phyloP scores from a whole-genome alignment of 2,113 vertebrate species.

The Hepsetus odoe region DNA sequence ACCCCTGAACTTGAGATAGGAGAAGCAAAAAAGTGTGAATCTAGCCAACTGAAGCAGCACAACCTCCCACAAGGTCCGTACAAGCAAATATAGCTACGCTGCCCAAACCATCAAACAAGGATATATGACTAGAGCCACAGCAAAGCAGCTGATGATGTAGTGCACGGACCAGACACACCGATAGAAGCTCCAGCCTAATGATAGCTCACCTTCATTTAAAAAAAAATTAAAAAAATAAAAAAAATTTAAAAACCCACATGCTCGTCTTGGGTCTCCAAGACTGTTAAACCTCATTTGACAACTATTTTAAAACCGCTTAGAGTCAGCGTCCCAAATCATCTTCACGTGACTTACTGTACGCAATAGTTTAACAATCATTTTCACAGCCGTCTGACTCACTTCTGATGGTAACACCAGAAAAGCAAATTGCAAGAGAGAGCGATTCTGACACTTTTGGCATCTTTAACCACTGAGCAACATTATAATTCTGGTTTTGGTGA shows the following conservation, averaged over 20 bases:
- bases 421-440: background rate
- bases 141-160: conserved; percentile 13
- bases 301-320: background rate
- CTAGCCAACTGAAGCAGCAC: background rate
- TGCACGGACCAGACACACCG: conserved; percentile 14
- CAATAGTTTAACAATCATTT: background rate
- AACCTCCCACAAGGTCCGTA: background rate
- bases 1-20: conserved; percentile 3
- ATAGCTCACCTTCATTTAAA: conserved; percentile 59
- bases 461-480: too few relatives aligned
- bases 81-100: background rate
- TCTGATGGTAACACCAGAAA: background rate
- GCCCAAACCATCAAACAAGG: background rate
- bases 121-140: background rate
- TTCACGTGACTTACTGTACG: too few relatives aligned
- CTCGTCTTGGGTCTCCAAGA: conserved; percentile 23
- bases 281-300: conserved; percentile 43
- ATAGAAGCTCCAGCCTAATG: conserved; percentile 54
- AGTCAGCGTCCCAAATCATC: background rate
- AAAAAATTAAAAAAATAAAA: too few relatives aligned
- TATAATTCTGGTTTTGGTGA: too few relatives aligned
- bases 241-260: conserved; percentile 50
- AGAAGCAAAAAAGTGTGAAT: conserved; percentile 21
- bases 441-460: background rate
- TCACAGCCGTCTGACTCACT: background rate